Evolutionary conservation across 2,113 vertebrate species (phyloP).

Genomic region (Dasyornis broadbenti): DNA sequence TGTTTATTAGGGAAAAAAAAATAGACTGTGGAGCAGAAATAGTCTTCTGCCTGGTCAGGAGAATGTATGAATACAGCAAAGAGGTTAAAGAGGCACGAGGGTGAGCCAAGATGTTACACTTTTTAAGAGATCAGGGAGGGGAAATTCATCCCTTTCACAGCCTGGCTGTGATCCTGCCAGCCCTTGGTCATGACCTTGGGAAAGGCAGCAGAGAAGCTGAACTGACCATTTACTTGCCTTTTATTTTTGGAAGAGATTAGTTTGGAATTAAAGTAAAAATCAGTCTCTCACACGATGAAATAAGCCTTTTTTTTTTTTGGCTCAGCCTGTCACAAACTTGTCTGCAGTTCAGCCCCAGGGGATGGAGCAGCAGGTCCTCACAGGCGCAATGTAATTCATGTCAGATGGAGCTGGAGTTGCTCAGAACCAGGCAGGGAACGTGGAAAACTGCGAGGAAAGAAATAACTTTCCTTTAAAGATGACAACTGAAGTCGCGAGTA

Average conservation of each 20-base stretch:
- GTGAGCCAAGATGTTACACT: slow-evolving; percentile 33
- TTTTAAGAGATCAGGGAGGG: neutral
- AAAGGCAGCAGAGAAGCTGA: neutral
- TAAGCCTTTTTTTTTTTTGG: neutral
- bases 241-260: slow-evolving; percentile 11
- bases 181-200: slow-evolving; percentile 19
- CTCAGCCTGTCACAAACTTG: neutral
- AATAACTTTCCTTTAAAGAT: neutral
- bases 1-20: neutral
- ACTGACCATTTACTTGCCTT: slow-evolving; percentile 17
- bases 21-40: neutral
- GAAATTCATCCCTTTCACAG: neutral
- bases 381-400: neutral
- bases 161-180: slow-evolving; percentile 8
- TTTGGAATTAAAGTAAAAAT: neutral
- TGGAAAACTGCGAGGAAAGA: neutral
- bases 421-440: neutral
- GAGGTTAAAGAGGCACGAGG: slow-evolving; percentile 30
- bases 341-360: neutral
- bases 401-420: neutral
- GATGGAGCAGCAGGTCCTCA: neutral
- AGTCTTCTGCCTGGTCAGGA: neutral
- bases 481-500: neutral
- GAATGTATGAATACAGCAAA: slow-evolving; percentile 11
- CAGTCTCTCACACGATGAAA: neutral